Evolutionary conservation across 2,113 vertebrate genomes (phyloP), one percentile per base, ranked within the genome.

Genomic region (Ellobius talpinus): DNA sequence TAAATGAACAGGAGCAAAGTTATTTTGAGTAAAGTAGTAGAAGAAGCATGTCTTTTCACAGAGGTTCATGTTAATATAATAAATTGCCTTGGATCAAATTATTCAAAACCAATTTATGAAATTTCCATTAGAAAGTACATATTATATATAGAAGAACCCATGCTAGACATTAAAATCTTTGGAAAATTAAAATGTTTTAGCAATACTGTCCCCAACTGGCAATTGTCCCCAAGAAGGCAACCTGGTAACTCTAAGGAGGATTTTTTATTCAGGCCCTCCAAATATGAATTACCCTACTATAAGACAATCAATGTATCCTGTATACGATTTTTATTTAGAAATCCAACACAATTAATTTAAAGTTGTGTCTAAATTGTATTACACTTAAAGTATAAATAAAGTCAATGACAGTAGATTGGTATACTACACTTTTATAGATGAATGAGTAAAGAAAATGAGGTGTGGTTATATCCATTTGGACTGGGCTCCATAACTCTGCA

Each of bases 311-410:
- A 47, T 31, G 33, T 55, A 47, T 90, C 33, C 31, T 95, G 89
- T 82, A 72, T 39, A 95, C 1, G 61, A 0, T 42, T 92, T 91
- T 97, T 39, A 24, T 47, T 74, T 82, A 66, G 6, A 52, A 93
- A 97, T 39, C 33, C 19, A 94, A 92, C 55, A 72, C 36, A 82
- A 96, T 81, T 96, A 85, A 50, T 29, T 42, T 87, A 91, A 79
- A 98, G 96, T 70, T 79, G 68, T 72, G 95, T 97, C 61, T 96
- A 98, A 97, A 97, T 98, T 90, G 92, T 86, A 95, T 76, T 96
- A 86, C 89, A 95, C 96, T 96, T 98, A 58, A 92, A 98, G 89
- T 89, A 65, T 68, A 97, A 97, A 97, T 96, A 95, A 97, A 98
- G 45, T 8, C 93, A 97, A 82, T 97, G 97, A 36, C 31, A 68